Conservation (phyloP, 2,888 invertebrate species). For the Noctua pronuba region DNA sequence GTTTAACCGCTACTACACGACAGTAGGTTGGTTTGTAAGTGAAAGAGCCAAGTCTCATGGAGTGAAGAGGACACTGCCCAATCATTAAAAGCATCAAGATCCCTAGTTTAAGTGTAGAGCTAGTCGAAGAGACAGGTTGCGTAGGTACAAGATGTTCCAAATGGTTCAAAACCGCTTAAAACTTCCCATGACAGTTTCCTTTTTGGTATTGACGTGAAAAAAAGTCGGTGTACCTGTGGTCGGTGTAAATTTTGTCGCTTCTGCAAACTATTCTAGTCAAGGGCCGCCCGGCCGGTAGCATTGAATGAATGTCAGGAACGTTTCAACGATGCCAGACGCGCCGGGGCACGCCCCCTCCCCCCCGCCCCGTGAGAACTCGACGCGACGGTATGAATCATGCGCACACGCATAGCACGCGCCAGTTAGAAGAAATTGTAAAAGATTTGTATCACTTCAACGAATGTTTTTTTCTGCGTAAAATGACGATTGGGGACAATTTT, state of each 20-base stretch:
- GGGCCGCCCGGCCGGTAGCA: slow-evolving; percentile 15
- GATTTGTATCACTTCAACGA: slow-evolving; percentile 14
- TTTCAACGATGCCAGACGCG: slow-evolving; percentile 42
- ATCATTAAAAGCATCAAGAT: not conserved
- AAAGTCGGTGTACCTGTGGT: not conserved
- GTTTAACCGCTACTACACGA: not conserved
- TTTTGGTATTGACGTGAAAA: not conserved
- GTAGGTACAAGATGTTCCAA: not conserved
- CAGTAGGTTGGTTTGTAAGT: not conserved
- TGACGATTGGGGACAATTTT: slow-evolving; percentile 12
- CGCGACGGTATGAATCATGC: slow-evolving; percentile 53
- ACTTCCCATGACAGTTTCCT: not conserved
- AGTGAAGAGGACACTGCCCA: not conserved
- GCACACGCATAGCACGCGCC: slow-evolving; percentile 55
- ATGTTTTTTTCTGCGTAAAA: slow-evolving; percentile 54
- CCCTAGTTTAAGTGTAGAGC: not conserved
- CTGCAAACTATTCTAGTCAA: slow-evolving; percentile 40
- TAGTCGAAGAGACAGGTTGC: not conserved
- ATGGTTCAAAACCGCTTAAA: not conserved
- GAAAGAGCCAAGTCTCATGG: not conserved
- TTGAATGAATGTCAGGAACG: slow-evolving; percentile 47
- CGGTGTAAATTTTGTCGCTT: slow-evolving; percentile 10
- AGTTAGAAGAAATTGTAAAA: slow-evolving; percentile 46
- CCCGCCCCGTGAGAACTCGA: slow-evolving; percentile 53
- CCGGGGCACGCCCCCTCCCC: slow-evolving; percentile 42